Conservation (phyloP, 2,797 vertebrate species). For the Lacerta viridis region DNA sequence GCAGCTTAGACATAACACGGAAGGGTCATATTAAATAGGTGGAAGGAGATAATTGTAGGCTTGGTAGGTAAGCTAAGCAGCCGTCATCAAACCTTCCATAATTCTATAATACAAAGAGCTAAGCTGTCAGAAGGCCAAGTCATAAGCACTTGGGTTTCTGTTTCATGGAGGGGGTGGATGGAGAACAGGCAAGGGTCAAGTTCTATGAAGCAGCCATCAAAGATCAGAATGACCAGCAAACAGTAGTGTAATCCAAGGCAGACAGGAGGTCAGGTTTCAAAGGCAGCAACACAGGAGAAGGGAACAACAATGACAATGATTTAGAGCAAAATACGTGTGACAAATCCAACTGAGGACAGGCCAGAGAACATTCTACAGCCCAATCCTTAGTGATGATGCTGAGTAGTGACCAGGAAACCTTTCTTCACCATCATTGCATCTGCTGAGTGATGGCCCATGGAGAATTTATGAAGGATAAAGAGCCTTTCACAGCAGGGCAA, state of each 20-base stretch:
- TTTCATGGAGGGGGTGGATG: neutral
- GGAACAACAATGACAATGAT: neutral
- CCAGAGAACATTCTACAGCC: neutral
- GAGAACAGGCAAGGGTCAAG: neutral
- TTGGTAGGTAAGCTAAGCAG: conserved; percentile 8
- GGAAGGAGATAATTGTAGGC: neutral
- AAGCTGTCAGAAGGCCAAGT: neutral
- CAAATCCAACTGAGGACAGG: neutral
- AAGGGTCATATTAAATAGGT: conserved; percentile 36
- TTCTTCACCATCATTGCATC: neutral
- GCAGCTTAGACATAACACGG: conserved; percentile 31
- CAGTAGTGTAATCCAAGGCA: neutral
- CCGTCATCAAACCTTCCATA: conserved; percentile 5
- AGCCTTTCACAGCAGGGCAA: neutral
- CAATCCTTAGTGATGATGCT: too few species aligned
- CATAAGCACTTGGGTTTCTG: neutral
- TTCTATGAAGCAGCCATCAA: neutral
- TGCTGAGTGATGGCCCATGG: neutral
- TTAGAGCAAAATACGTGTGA: neutral
- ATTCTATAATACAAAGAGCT: conserved; percentile 18
- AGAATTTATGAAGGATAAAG: neutral
- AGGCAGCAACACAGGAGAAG: neutral
- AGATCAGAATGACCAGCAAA: neutral
- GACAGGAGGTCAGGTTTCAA: neutral
- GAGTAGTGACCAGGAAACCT: too few species aligned